Evolutionary conservation across 2,888 invertebrate genomes (phyloP), one percentile per base, ranked within the genome.

Genomic region (Microplitis deprimator): DNA sequence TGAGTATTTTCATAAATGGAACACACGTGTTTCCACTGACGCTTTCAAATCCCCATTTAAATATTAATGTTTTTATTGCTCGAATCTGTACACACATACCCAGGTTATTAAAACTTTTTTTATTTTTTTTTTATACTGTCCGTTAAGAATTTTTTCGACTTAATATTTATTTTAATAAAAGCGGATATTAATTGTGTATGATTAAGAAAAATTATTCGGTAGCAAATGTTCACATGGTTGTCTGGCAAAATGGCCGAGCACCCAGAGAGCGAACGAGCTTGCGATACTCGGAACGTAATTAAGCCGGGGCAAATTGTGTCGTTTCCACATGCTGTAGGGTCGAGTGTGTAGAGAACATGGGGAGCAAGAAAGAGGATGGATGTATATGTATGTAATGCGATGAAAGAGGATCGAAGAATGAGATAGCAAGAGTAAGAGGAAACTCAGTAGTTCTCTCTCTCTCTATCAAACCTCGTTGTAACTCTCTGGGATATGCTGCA

Each of bases 261-360:
- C 16, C 41, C 6, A 16, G 64, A 8, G 68, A 72, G 61, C 60
- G 70, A 61, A 39, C 69, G n/a, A 20, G 67, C 60, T 74, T 70
- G 50, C 50, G 77, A 39, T 70, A 67, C 74, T 64, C 60, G 69
- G 70, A 70, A 70, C 65, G 70, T 69, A 74, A 77, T 77, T 70
- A 77, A 70, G 70, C 60, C 67, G 50, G 39, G 68, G 74, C 70
- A 71, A 71, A 71, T 60, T 70, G 70, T 70, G 74, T 75, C 71
- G 77, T 68, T 60, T 77, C 67, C 74, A 60, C 62, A 65, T 65
- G 77, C 10, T 39, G 64, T 40, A 70, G 65, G 67, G 50, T 74
- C 65, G 38, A 62, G 65, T 70, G 75, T 50, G 13, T 16, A 17
- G 17, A 17, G 65, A 16, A 40, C 41, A 20, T 20, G 73, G 20